Conservation (phyloP, 1,140 invertebrate genomes). For the Nasonia vitripennis region DNA sequence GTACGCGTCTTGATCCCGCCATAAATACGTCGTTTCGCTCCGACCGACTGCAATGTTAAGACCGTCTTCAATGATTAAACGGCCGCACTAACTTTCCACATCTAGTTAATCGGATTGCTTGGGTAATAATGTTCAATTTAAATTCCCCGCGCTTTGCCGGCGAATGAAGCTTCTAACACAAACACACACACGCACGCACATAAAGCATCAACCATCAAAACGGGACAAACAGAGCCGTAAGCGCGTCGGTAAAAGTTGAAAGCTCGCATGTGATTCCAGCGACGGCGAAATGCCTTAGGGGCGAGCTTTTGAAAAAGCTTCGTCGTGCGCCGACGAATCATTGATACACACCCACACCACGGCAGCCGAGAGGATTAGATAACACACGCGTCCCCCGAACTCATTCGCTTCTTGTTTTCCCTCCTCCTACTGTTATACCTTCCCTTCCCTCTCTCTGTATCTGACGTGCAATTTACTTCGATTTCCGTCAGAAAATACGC, state of each 20-base stretch:
- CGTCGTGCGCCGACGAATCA: not conserved
- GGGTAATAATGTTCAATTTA: constrained; percentile 8
- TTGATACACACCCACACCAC: not conserved
- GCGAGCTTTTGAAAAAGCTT: not conserved
- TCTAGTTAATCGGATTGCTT: not conserved
- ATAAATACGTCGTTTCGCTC: no score
- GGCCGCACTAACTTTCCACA: no score
- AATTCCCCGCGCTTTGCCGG: not conserved
- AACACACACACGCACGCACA: not conserved
- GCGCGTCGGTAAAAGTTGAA: not conserved
- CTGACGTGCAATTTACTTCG: constrained; percentile 49
- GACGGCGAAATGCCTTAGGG: not conserved
- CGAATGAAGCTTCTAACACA: not conserved
- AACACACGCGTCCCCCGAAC: not conserved
- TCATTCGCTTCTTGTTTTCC: constrained; percentile 28
- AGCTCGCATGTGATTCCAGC: not conserved
- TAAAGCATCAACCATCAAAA: not conserved
- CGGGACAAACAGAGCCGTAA: not conserved
- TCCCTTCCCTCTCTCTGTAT: not conserved
- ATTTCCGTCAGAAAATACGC: constrained; percentile 42
- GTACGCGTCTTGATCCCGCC: no score
- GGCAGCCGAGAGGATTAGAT: not conserved
- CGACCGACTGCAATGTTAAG: no score
- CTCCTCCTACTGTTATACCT: no score
- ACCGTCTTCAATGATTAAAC: no score